Evolutionary conservation across 2,113 vertebrate species (phyloP).

Genomic region (Pseudois nayaur): DNA sequence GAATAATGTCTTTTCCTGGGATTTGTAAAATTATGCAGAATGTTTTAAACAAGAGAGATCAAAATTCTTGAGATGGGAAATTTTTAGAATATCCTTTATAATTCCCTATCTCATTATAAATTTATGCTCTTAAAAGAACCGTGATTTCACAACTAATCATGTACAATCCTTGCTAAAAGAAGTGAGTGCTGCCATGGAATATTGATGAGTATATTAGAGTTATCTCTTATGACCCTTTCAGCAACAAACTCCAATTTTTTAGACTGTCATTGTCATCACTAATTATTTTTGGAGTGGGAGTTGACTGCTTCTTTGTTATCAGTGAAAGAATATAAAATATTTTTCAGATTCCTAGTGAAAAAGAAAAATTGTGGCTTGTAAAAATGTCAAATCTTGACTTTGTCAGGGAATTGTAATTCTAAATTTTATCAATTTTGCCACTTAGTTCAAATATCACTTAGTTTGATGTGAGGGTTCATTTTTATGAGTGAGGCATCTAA

Average conservation of each 20-base stretch:
- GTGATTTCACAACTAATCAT: background rate
- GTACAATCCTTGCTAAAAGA: background rate
- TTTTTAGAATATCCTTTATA: background rate
- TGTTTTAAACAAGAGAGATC: background rate
- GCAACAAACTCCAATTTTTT: background rate
- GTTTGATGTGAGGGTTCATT: background rate
- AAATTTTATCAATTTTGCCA: background rate
- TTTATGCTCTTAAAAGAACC: background rate
- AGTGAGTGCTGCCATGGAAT: background rate
- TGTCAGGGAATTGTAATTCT: background rate
- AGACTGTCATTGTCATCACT: background rate
- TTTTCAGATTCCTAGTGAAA: slow-evolving; percentile 16
- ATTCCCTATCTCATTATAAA: background rate
- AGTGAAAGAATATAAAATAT: background rate
- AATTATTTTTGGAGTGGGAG: background rate
- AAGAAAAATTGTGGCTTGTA: background rate
- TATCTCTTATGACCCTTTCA: background rate
- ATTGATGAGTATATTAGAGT: background rate
- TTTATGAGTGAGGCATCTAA: background rate
- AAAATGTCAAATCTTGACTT: background rate
- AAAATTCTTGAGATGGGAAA: background rate
- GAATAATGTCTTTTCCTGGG: background rate
- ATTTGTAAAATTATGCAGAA: background rate
- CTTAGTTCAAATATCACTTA: background rate
- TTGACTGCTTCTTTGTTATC: background rate